Conservation (phyloP, 1,140 invertebrate species). For the Archegozetes longisetosus region DNA sequence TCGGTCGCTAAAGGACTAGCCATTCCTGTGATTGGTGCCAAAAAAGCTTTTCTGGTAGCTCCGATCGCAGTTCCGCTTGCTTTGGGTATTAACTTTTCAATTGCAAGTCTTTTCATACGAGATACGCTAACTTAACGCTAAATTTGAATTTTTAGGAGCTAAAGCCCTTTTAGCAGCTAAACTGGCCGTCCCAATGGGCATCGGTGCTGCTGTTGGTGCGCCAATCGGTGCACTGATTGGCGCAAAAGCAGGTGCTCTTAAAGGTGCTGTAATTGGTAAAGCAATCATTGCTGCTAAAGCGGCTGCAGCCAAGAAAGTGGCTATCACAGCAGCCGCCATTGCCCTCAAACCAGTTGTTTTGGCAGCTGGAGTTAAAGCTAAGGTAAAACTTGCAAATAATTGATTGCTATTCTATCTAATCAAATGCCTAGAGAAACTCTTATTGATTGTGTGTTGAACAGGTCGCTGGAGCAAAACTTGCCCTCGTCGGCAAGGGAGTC, state of each 20-base stretch:
- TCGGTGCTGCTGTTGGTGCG: neutral
- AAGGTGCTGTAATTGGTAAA: neutral
- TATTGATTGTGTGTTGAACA: neutral
- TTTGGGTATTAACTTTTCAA: neutral
- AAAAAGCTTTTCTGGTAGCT: neutral
- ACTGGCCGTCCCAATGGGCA: neutral
- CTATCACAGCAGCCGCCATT: neutral
- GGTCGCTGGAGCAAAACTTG: neutral
- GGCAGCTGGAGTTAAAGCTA: neutral
- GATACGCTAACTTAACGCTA: neutral
- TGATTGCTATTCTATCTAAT: neutral
- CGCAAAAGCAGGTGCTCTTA: neutral
- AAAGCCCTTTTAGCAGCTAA: neutral
- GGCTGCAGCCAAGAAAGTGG: neutral
- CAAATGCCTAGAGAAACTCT: neutral
- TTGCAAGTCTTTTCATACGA: neutral
- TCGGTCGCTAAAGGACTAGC: neutral
- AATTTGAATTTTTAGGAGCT: neutral
- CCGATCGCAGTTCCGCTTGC: neutral
- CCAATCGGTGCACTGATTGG: slow-evolving; percentile 1
- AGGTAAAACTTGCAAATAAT: neutral
- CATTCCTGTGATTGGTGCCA: no score
- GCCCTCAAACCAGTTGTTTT: neutral
- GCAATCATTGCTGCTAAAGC: neutral
- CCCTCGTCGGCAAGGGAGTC: neutral